Conservation (phyloP, 2,888 invertebrate genomes). For the Stramonita haemastoma region DNA sequence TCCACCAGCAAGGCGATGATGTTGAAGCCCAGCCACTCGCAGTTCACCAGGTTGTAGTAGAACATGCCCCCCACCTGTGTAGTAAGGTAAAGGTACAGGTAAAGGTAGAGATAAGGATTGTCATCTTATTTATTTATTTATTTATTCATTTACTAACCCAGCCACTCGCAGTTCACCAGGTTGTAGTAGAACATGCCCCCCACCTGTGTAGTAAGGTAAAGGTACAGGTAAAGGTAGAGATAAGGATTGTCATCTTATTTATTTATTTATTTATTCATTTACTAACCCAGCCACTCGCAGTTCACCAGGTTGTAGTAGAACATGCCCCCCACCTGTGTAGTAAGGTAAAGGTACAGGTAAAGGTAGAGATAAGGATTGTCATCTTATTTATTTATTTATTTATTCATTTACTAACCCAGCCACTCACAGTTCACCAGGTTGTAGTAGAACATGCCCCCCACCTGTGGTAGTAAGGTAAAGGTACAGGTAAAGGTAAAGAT, state of each 20-base stretch:
- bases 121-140: too few relatives aligned
- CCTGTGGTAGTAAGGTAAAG: conserved; percentile 56
- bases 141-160: conserved; percentile 74
- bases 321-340: conserved; percentile 70
- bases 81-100: too few relatives aligned
- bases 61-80: conserved; percentile 75
- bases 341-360: too few relatives aligned
- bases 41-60: conserved; percentile 70
- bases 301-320: conserved; percentile 73
- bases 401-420: conserved; percentile 73
- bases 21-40: conserved; percentile 72
- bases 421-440: conserved; percentile 68
- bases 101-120: too few relatives aligned
- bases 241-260: too few relatives aligned
- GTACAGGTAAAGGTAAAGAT: too few relatives aligned
- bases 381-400: too few relatives aligned
- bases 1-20: conserved; percentile 74
- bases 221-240: too few relatives aligned
- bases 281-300: conserved; percentile 71
- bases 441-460: conserved; percentile 74
- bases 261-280: too few relatives aligned
- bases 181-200: conserved; percentile 75
- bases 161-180: conserved; percentile 64
- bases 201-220: conserved; percentile 67
- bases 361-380: too few relatives aligned